Base-by-base conservation (phyloP, 2,888 invertebrate genomes). In the Cataglyphis livida region DNA sequence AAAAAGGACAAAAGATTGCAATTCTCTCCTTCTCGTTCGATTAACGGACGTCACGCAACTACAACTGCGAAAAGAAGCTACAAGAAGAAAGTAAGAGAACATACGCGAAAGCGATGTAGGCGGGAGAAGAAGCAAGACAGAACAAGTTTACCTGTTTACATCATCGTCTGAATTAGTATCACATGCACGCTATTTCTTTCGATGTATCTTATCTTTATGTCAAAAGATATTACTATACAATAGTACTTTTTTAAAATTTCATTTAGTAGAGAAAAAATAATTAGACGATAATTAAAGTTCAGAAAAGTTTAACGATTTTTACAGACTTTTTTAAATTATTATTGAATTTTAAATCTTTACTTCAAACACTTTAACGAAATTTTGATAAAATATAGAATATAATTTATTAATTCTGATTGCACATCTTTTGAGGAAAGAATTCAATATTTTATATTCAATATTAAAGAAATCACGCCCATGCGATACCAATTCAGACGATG, bases 81-180 rank as follows among this genome's bases (percentile, higher is more conserved):
- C 78, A 78, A 25, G 64, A 71, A 35, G 62, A 81, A 70, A 54
- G 48, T 44, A 32, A 74, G 81, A 59, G 61, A 48, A 73, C 59
- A 65, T 48, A 61, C 48, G 81, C 48, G 76, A 44, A 25, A 32
- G 54, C 51, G 73, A 73, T 65, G 59, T 65, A 41, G 78, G 28
- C 44, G 57, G 66, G 65, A 78, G 54, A 76, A 62, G 82, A 85
- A 85, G 18, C 62, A 71, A 28, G 41, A 64, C 21, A 61, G 48
- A 76, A 41, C 76, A 66, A 35, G 25, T 25, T 25, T 25, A 25
- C 25, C 25, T 25, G 85, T 89, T 92, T 90, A 91, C 92, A 92
- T 93, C 93, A 93, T 92, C 93, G 90, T 90, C 88, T 75, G 91
- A 91, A 90, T 93, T 91, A 38, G 41, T 44, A 41, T 57, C 32